Base-by-base conservation (phyloP, 2,888 invertebrate genomes). In the Lasioglossum villosulum region DNA sequence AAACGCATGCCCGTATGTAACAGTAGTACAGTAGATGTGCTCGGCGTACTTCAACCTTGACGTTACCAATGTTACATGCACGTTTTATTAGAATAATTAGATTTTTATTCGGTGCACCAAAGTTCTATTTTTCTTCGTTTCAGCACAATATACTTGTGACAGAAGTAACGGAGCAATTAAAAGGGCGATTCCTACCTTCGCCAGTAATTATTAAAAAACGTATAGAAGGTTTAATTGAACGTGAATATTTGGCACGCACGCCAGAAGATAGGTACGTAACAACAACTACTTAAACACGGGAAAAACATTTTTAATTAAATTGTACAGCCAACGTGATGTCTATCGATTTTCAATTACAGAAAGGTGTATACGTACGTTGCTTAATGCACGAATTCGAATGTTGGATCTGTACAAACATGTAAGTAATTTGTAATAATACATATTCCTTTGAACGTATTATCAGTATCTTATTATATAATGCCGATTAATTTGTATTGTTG, bases 171-270 rank as follows among this genome's bases (percentile, higher is more conserved):
- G 98, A 99, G 95, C 99, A 99, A 96, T 96, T 99, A 92, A 98
- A 98, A 96, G 98, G 98, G 92, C 97, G 99, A 94, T 99, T 99
- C 97, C 97, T 99, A 96, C 99, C 99, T 88, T 99, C 99, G 93
- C 99, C 99, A 79, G 98, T 98, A 91, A 98, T 99, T 92, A 99
- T 99, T 95, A 99, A 99, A 96, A 99, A 99, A 96, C 97, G 99
- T 95, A 99, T 99, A 96, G 99, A 99, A 96, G 99, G 99, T 87
- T 97, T 99, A 94, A 99, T 99, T 95, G 99, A 99, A 96, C 97
- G 99, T 92, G 99, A 99, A 96, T 99, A 99, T 96, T 96, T 99
- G 95, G 98, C 99, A 91, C 97, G 99, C 95, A 99, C 99, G 94
- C 98, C 98, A 83, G 99, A 99, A 96, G 99, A 99, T 96, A 97